A percentile compares a stretch with the other conserved stretches of the same genome.
Conservation (phyloP, 2,113 vertebrate species). For the Brachypodius melanocephalos region DNA sequence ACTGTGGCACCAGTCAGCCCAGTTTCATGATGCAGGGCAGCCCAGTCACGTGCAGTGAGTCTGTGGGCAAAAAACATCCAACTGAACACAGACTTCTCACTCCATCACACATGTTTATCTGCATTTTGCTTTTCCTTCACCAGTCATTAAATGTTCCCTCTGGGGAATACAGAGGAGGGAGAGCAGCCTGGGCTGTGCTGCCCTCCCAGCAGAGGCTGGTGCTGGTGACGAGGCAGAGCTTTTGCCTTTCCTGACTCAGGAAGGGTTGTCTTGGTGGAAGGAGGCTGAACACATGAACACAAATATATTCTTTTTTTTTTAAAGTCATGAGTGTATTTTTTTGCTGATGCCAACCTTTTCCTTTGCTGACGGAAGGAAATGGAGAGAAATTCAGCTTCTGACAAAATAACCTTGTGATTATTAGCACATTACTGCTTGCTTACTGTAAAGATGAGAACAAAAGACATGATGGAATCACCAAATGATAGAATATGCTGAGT, state of each 20-base stretch:
- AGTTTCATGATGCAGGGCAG: neutral
- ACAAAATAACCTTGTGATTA: neutral
- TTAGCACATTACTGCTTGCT: neutral
- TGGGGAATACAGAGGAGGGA: rapidly evolving
- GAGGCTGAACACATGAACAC: neutral
- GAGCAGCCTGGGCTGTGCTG: neutral
- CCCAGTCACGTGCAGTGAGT: neutral
- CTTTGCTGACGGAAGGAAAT: neutral
- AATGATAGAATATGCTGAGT: neutral
- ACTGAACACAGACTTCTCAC: neutral
- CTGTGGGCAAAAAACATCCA: neutral
- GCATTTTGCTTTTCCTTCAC: neutral
- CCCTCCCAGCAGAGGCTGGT: neutral
- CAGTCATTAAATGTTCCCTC: neutral
- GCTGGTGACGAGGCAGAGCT: neutral
- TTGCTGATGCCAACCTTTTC: constrained; percentile 30
- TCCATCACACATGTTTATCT: neutral
- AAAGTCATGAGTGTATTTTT: neutral
- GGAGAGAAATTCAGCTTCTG: neutral
- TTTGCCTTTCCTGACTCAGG: neutral
- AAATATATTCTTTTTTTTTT: neutral
- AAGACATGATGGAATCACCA: neutral
- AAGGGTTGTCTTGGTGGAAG: neutral
- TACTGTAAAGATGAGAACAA: neutral
- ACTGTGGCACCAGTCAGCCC: neutral